A percentile compares a stretch with the other conserved stretches of the same genome.
Conservation (phyloP, 2,113 vertebrate species). For the Thymallus thymallus region DNA sequence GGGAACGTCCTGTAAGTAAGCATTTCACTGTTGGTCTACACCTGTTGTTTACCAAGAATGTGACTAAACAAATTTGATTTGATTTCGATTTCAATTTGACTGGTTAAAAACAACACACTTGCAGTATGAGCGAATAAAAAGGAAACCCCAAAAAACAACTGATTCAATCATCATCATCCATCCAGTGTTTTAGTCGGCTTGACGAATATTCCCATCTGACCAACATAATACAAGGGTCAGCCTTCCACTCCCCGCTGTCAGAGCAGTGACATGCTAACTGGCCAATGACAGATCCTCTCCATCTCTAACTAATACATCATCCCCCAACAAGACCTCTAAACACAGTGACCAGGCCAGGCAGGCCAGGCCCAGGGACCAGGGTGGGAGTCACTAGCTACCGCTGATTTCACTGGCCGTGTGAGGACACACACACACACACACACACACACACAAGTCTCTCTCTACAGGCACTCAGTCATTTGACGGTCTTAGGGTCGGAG, state of each 20-base stretch:
- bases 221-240: constrained; percentile 58
- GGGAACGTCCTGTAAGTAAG: too few relatives aligned
- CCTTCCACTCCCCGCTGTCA: constrained; percentile 36
- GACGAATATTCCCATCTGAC: constrained; percentile 59
- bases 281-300: constrained; percentile 55
- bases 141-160: not conserved
- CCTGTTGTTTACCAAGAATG: not conserved
- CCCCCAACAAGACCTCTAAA: constrained; percentile 56
- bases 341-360: constrained; percentile 28
- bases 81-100: not conserved
- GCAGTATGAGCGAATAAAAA: not conserved
- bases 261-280: constrained; percentile 65
- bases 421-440: not conserved
- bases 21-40: not conserved
- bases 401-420: not conserved
- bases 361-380: constrained; percentile 15
- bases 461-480: not conserved
- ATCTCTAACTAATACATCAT: constrained; percentile 60
- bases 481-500: too few relatives aligned
- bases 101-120: not conserved
- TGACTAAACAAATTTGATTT: not conserved
- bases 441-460: not conserved
- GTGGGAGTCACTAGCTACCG: constrained; percentile 20
- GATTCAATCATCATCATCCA: not conserved
- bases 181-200: not conserved